Evolutionary conservation across 2,113 vertebrate species (phyloP).

Genomic region (Tretioscincus oriximinensis): DNA sequence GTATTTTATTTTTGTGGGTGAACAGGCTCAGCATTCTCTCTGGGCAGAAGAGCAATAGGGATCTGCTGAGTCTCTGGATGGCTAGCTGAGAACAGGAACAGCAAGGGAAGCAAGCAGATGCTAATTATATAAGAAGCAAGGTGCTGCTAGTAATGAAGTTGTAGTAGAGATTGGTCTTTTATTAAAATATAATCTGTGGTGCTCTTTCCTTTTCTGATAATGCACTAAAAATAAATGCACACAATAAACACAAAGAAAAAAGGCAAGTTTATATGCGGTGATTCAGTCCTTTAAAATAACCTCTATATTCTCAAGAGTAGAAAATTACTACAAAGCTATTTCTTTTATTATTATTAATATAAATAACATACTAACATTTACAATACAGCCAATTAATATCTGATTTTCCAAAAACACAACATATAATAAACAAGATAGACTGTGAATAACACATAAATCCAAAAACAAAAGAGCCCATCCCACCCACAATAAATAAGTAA

Average conservation of each 20-base stretch:
- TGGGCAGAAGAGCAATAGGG: slow-evolving; percentile 32
- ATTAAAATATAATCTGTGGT: background rate
- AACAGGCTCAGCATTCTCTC: slow-evolving; percentile 30
- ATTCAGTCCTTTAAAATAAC: background rate
- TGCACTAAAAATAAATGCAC: background rate
- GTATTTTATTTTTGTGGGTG: slow-evolving; percentile 1
- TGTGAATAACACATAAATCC: too few relatives aligned
- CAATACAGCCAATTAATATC: too few relatives aligned
- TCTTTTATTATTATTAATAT: too few relatives aligned
- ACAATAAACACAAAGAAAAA: background rate
- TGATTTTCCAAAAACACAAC: too few relatives aligned
- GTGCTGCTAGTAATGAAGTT: slow-evolving; percentile 1
- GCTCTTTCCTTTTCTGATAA: slow-evolving; percentile 7
- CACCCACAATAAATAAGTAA: too few relatives aligned
- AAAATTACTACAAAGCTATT: background rate
- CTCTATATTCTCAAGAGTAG: background rate
- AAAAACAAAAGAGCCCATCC: too few relatives aligned
- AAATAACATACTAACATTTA: too few relatives aligned
- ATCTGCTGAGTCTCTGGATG: slow-evolving; percentile 37
- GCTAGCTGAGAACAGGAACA: slow-evolving; percentile 35
- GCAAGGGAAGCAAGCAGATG: slow-evolving; percentile 44
- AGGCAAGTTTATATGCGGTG: slow-evolving; percentile 3
- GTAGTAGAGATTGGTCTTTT: slow-evolving; percentile 25
- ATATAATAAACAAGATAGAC: too few relatives aligned
- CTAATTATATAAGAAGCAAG: slow-evolving; percentile 41